A percentile compares a stretch with the other conserved stretches of the same genome.
These are phyloP conservation scores for Anas platyrhynchos DNA, from an alignment of 2,113 vertebrate species.

Conservation along the genomic window DNA sequence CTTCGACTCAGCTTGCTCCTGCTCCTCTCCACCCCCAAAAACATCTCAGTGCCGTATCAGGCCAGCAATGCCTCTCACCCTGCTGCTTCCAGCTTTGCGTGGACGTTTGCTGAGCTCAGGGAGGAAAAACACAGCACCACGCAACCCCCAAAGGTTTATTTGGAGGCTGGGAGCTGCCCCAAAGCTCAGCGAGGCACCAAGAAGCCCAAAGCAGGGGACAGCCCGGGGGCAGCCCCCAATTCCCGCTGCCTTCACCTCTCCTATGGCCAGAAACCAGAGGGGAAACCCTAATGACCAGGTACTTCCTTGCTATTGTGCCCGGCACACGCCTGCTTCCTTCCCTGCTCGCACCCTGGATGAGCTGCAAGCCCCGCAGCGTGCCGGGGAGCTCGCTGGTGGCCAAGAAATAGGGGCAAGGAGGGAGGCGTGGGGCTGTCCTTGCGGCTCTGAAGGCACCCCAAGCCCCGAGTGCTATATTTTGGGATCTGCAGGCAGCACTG, in stretches of 20 bases:
- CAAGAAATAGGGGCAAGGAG: not conserved
- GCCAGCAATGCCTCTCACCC: fast-evolving
- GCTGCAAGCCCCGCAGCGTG: fast-evolving
- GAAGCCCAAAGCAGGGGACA: not conserved
- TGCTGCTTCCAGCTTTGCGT: fast-evolving
- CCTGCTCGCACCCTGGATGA: not conserved
- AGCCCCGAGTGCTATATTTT: fast-evolving
- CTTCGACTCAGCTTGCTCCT: not conserved
- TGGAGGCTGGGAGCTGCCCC: not conserved
- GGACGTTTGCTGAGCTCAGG: not conserved
- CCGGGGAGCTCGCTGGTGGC: not conserved
- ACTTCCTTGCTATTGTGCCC: conserved; percentile 24
- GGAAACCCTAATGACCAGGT: not conserved
- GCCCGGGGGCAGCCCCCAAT: fast-evolving
- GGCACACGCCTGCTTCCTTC: conserved; percentile 34
- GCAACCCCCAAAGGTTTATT: not conserved
- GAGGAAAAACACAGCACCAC: not conserved
- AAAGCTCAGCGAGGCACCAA: not conserved
- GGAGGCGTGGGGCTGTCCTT: not conserved
- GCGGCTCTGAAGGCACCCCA: not conserved
- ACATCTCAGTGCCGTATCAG: fast-evolving
- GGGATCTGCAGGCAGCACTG: not conserved
- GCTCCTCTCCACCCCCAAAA: not conserved
- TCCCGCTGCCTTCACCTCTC: not conserved
- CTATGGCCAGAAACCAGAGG: not conserved